Base-by-base conservation (phyloP, 2,113 vertebrate species). In the Semnornis frantzii region DNA sequence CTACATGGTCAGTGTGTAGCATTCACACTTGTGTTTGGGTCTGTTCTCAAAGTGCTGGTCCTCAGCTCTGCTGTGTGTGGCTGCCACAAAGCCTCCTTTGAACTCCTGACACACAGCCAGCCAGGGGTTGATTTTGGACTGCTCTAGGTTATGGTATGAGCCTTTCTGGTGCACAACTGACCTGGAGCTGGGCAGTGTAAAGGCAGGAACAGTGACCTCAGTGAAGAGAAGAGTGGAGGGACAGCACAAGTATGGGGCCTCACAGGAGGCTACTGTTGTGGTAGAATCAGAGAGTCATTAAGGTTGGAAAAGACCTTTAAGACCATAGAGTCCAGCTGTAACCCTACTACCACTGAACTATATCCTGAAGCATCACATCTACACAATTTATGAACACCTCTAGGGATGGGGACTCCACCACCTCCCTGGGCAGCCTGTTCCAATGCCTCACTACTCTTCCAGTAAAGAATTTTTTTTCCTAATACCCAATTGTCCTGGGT, bases 61-160 rank as follows among this genome's bases (percentile, higher is more conserved):
- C 72, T 70, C 64, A 59, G 33, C 14, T 63, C 65, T 80, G 30
- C 30, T 55, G 34, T 52, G 60, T 9, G 2, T 3, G 12, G 8
- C 33, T 87, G 25, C 72, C 17, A 34, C 19, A 59, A 52, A 83
- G 8, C 20, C 15, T 73, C 46, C 13, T 59, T 81, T 63, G 54
- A 62, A 15, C 18, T 68, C 52, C 39, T 2, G 3, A 31, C 12
- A 15, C 0, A 0, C 46, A 42, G 30, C 12, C 15, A 21, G 14
- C 39, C 17, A 5, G 14, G 19, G 25, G 17, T 27, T 54, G 48
- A 63, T 31, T 88, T 73, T n/a, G 73, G 50, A 31, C 48, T 9
- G 19, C 28, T 72, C 21, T 33, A 33, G 19, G 54, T 52, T 58
- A 34, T 4, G 48, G 14, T 31, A 28, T 0, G 2, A 82, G 5